Evolutionary conservation across 2,113 vertebrate species (phyloP).

Genomic region (Megaceryle maxima): DNA sequence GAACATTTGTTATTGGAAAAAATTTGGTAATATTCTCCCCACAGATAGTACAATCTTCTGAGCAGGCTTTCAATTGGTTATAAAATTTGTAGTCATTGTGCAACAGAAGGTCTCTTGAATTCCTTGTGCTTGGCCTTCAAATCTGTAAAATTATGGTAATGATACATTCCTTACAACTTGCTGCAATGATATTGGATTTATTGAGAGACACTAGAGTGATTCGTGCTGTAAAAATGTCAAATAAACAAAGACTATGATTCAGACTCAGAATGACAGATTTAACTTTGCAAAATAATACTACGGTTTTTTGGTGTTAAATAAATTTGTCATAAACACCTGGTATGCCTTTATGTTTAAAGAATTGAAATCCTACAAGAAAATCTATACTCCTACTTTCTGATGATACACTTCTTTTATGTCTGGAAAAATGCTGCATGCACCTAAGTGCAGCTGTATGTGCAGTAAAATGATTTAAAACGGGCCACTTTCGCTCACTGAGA

Average conservation of each 20-base stretch:
- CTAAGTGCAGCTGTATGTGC: neutral
- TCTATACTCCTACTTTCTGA: neutral
- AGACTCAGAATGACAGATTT: neutral
- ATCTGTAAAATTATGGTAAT: neutral
- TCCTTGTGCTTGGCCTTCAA: neutral
- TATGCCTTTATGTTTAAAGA: neutral
- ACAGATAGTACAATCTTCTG: neutral
- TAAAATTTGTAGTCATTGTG: neutral
- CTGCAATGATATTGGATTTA: neutral
- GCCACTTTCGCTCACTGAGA: neutral
- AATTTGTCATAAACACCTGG: neutral
- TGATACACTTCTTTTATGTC: neutral
- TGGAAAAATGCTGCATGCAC: neutral
- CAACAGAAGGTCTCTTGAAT: neutral
- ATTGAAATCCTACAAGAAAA: neutral
- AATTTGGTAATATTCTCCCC: neutral
- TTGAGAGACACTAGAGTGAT: neutral
- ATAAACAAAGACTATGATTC: neutral
- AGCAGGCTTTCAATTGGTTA: neutral
- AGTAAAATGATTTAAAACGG: neutral
- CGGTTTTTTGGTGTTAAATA: neutral
- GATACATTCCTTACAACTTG: neutral
- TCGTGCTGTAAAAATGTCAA: neutral
- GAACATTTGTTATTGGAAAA: conserved; percentile 20
- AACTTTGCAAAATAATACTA: neutral